Evolutionary conservation across 2,888 invertebrate genomes (phyloP).

Genomic region (Scrobipalpa costella): DNA sequence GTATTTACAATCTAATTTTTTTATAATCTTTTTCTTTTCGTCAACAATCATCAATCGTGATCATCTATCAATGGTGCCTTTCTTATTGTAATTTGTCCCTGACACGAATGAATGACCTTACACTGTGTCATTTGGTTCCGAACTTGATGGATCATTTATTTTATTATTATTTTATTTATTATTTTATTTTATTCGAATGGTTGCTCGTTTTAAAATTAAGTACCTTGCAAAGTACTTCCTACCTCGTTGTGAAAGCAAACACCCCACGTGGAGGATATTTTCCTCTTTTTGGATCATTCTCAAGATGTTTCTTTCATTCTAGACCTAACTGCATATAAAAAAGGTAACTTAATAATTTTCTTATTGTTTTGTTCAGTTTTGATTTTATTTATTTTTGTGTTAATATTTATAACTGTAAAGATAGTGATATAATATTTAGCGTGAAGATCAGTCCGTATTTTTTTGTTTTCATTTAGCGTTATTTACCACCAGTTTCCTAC

Average conservation of each 20-base stretch:
- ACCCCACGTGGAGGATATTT: not conserved
- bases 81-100: constrained; percentile 38
- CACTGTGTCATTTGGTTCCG: constrained; percentile 39
- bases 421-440: too few relatives aligned
- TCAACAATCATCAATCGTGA: not conserved
- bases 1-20: too few relatives aligned
- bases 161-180: not conserved
- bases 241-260: not conserved
- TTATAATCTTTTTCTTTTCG: too few relatives aligned
- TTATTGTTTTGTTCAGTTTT: not conserved
- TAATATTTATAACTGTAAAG: too few relatives aligned
- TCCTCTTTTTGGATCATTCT: constrained; percentile 16
- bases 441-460: too few relatives aligned
- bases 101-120: constrained; percentile 41
- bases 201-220: too few relatives aligned
- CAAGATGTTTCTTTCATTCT: constrained; percentile 24
- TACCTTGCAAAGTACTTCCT: too few relatives aligned
- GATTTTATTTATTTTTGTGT: not conserved
- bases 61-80: constrained; percentile 32
- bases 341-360: not conserved
- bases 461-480: not conserved
- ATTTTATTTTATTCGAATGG: not conserved
- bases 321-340: not conserved
- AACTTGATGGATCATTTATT: constrained; percentile 36
- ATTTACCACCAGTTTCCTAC: not conserved